phyloP scores from a whole-genome alignment of 1,140 invertebrate genomes.

The Ceratina calcarata region DNA sequence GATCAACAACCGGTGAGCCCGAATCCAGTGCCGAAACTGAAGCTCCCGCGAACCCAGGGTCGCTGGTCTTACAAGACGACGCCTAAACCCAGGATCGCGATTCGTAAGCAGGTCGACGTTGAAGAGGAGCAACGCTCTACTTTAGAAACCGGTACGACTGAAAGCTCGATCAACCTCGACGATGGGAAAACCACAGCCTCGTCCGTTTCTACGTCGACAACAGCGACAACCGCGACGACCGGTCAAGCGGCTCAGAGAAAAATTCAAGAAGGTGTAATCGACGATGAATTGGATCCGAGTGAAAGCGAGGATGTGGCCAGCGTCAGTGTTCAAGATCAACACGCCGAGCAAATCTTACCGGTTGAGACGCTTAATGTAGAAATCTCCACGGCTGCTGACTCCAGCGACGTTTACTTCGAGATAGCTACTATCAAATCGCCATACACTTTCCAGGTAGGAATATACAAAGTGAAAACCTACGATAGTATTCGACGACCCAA shows the following conservation, averaged over 20 bases:
- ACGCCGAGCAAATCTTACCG: constrained; percentile 77
- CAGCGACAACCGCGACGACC: constrained; percentile 55
- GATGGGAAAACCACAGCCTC: constrained; percentile 42
- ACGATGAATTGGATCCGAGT: constrained; percentile 85
- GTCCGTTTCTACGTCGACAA: constrained; percentile 65
- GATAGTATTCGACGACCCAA: too few relatives aligned
- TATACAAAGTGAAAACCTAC: too few relatives aligned
- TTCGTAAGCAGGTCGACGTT: constrained; percentile 86
- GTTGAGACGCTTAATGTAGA: constrained; percentile 91
- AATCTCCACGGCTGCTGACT: constrained; percentile 91
- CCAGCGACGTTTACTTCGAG: constrained; percentile 91
- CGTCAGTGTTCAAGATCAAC: constrained; percentile 69
- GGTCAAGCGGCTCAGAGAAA: constrained; percentile 70
- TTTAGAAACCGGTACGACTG: constrained; percentile 56
- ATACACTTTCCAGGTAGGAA: constrained; percentile 90
- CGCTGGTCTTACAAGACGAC: constrained; percentile 94
- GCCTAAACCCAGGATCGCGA: constrained; percentile 90
- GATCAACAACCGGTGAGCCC: constrained; percentile 53
- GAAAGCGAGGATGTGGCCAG: constrained; percentile 79
- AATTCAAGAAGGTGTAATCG: constrained; percentile 63
- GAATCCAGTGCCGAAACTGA: constrained; percentile 82
- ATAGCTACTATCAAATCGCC: constrained; percentile 94
- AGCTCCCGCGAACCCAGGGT: constrained; percentile 87
- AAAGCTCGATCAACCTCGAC: constrained; percentile 42
- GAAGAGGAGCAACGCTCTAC: constrained; percentile 78